phyloP scores from a whole-genome alignment of 30 jellyfish, hydroid and myxozoan genomes.

The Turritopsis dohrnii region DNA sequence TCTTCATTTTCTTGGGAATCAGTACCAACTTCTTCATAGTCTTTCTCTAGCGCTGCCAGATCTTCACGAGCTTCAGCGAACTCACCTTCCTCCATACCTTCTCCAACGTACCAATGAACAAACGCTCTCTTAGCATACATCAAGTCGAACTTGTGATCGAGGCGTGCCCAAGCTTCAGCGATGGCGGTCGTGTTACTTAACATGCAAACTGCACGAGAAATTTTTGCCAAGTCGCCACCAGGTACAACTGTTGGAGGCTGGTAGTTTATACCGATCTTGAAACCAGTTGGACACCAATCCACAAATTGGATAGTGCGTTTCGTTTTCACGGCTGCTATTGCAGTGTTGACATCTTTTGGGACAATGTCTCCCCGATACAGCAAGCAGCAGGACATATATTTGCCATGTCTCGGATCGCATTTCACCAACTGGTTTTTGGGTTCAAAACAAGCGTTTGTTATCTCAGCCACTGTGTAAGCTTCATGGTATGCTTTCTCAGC shows the following conservation, averaged over 20 bases:
- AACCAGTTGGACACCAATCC: slow-evolving; percentile 15
- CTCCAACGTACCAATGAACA: slow-evolving; percentile 40
- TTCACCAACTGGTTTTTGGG: slow-evolving; percentile 23
- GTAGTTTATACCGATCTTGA: slow-evolving; percentile 38
- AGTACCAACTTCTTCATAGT: slow-evolving; percentile 34
- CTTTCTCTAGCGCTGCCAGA: slow-evolving; percentile 36
- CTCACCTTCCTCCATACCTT: slow-evolving; percentile 41
- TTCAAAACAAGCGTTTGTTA: slow-evolving; percentile 27
- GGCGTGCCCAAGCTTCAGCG: slow-evolving; percentile 40
- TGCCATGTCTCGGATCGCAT: slow-evolving; percentile 32
- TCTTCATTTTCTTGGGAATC: slow-evolving; percentile 18
- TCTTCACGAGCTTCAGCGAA: slow-evolving; percentile 38
- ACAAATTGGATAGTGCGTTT: slow-evolving; percentile 9
- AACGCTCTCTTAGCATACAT: slow-evolving; percentile 31
- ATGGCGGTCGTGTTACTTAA: slow-evolving; percentile 25
- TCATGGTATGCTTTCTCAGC: slow-evolving; percentile 13
- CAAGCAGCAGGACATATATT: slow-evolving; percentile 33
- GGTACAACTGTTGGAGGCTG: slow-evolving; percentile 29
- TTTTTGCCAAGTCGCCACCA: slow-evolving; percentile 5
- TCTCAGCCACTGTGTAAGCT: slow-evolving; percentile 8
- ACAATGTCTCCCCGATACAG: slow-evolving; percentile 29
- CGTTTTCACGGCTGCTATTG: slow-evolving; percentile 19
- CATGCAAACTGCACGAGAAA: slow-evolving; percentile 7
- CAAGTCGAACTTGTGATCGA: slow-evolving; percentile 32
- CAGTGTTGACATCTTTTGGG: slow-evolving; percentile 31